phyloP scores from a whole-genome alignment of 2,113 vertebrate species.

The Poeciliopsis prolifica region DNA sequence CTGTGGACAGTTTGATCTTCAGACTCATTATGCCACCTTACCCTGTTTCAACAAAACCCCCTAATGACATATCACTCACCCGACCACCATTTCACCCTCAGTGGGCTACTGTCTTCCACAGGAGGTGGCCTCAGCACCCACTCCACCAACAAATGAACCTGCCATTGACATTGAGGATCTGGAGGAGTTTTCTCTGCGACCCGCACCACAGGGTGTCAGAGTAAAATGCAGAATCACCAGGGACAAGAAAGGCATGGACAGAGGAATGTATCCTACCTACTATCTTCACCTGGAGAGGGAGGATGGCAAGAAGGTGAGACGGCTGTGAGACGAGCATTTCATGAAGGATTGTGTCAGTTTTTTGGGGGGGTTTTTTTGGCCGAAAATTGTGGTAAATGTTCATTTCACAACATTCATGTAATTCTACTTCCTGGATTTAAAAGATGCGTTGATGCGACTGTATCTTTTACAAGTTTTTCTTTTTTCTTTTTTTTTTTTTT shows the following conservation, averaged over 20 bases:
- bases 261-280: conserved; percentile 99
- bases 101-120: conserved; percentile 55
- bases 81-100: conserved; percentile 3
- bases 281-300: conserved; percentile 98
- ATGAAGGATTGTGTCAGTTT: not conserved
- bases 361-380: no score
- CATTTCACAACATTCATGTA: not conserved
- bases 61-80: conserved; percentile 6
- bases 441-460: not conserved
- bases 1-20: conserved; percentile 50
- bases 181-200: conserved; percentile 93
- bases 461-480: not conserved
- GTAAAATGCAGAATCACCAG: conserved; percentile 97
- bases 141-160: conserved; percentile 85
- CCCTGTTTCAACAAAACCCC: conserved; percentile 52
- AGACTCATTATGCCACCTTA: conserved; percentile 54
- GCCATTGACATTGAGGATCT: conserved; percentile 91
- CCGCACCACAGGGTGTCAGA: conserved; percentile 92
- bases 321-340: not conserved
- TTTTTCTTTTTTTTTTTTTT: conserved; percentile 15
- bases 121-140: conserved; percentile 94
- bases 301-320: conserved; percentile 95
- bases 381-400: not conserved
- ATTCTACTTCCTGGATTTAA: not conserved
- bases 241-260: conserved; percentile 99